These are phyloP conservation scores for Mesocricetus auratus DNA, from an alignment of 2,113 vertebrate species.

Conservation along the genomic window DNA sequence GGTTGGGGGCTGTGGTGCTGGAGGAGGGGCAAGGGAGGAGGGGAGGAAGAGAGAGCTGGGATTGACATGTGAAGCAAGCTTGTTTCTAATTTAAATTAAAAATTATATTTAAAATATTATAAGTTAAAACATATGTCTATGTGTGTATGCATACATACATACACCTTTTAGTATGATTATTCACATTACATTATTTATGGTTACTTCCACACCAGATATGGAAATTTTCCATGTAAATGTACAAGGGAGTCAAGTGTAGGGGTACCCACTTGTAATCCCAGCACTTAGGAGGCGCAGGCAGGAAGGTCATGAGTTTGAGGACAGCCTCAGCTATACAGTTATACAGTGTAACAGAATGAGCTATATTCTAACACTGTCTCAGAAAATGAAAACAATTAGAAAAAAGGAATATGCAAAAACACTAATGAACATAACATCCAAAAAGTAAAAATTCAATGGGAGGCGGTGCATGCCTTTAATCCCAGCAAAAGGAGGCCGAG, in stretches of 20 bases:
- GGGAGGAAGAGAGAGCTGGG: too few species aligned
- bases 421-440: not conserved
- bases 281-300: too few species aligned
- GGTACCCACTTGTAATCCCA: not conserved
- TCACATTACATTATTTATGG: conserved; percentile 27
- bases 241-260: not conserved
- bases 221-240: conserved; percentile 38
- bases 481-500: too few species aligned
- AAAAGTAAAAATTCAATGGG: not conserved
- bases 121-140: too few species aligned
- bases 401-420: conserved; percentile 1
- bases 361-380: not conserved
- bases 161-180: too few species aligned
- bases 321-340: not conserved
- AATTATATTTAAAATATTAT: too few species aligned
- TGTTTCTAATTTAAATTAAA: too few species aligned
- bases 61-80: too few species aligned
- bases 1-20: too few species aligned
- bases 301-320: not conserved
- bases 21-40: too few species aligned
- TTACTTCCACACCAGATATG: not conserved
- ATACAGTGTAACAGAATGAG: not conserved
- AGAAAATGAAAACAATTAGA: not conserved
- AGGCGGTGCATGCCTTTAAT: too few species aligned
- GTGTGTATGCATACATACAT: too few species aligned